Evolutionary conservation across 2,797 vertebrate genomes (phyloP).

Genomic region (Scyliorhinus canicula): DNA sequence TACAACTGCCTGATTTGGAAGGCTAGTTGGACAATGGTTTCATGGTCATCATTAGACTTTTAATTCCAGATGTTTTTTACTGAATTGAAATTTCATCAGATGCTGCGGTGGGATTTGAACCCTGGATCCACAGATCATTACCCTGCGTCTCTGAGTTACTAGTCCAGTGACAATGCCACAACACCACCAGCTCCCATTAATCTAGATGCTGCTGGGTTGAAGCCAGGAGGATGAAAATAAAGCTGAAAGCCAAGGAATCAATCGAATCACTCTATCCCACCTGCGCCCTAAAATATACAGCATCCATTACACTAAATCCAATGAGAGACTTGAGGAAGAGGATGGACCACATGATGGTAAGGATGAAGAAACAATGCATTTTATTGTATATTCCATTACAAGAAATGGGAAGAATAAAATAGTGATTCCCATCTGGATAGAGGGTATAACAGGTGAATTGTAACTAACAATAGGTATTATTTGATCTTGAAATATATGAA

Average conservation of each 20-base stretch:
- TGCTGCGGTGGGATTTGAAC: no score
- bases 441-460: neutral
- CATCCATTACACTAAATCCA: neutral
- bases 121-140: no score
- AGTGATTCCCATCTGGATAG: neutral
- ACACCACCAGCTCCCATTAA: no score
- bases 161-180: no score
- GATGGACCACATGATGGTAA: no score
- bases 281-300: neutral
- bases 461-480: neutral
- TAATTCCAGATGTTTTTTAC: no score
- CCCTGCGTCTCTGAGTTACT: no score
- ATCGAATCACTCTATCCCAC: neutral
- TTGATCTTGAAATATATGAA: neutral
- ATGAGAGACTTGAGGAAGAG: neutral
- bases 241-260: neutral
- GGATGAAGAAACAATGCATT: neutral
- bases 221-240: neutral
- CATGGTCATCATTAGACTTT: no score
- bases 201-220: neutral
- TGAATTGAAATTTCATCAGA: no score
- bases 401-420: neutral
- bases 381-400: neutral
- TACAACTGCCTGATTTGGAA: no score
- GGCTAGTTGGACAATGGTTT: no score